Base-by-base conservation (phyloP, 2,113 vertebrate species). In the Corythornis madagascariensis region DNA sequence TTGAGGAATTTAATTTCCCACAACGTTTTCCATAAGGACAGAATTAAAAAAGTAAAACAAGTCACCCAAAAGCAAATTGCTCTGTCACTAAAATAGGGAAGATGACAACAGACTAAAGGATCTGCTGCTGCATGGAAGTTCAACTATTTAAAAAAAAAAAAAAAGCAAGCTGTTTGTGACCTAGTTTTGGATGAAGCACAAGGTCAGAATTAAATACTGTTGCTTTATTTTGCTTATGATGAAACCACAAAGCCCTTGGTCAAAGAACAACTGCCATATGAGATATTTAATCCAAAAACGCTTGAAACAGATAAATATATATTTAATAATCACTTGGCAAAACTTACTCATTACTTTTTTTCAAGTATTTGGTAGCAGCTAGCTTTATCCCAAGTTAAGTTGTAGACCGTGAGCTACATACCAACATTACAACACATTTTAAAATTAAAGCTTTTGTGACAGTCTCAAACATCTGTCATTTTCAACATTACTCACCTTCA, bases 11-110 rank as follows among this genome's bases (percentile, higher is more conserved):
- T 1, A 91, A 65, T 90, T 90, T 60, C 65, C 88, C n/a, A 52
- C 63, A 82, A 76, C 72, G 77, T 92, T 72, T 94, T 28, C 31
- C 29, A 20, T 73, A 88, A 88, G 94, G 90, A 86, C 85, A 92
- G 74, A 48, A 82, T 7, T 7, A 22, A 55, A 85, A 25, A 82
- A 94, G 66, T 79, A 89, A 89, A 92, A 80, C 64, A 73, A 91
- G 85, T 88, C 64, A 95, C 90, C 92, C 83, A 88, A 92, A 88
- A 90, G 85, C 43, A 95, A 95, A 95, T 18, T 91, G 76, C 52
- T 71, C 69, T 86, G 83, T 95, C 82, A 86, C 79, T 81, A 86
- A 83, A 94, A 86, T 56, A 74, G 47, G 56, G 29, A 42, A 88
- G 67, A 92, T 86, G 83, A 86, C 93, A 95, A 95, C 22, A 95